These are phyloP conservation scores for Halocynthia aurantium DNA, from an alignment of 23 tunicate genomes.

Conservation along the genomic window DNA sequence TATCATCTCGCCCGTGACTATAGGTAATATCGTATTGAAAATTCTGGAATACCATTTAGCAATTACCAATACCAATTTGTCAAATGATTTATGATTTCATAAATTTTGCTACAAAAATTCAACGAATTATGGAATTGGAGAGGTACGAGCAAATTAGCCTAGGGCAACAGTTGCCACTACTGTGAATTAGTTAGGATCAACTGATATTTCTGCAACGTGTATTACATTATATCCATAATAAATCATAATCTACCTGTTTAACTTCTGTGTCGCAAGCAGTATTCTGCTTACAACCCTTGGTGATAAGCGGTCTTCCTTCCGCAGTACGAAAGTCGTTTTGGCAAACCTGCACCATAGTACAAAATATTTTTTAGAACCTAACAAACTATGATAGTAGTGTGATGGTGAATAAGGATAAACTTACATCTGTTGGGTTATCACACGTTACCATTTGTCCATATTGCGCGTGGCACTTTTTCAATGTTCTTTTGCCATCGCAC, in stretches of 20 bases:
- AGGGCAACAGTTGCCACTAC: too few species aligned
- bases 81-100: too few species aligned
- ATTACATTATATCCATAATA: neutral
- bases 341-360: neutral
- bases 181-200: too few species aligned
- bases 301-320: constrained; percentile 2
- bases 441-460: neutral
- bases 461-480: neutral
- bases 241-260: neutral
- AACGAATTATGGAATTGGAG: too few species aligned
- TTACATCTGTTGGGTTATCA: constrained; percentile 1
- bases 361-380: neutral
- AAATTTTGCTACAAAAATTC: too few species aligned
- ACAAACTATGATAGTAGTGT: too few species aligned
- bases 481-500: constrained; percentile 2
- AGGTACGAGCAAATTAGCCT: too few species aligned
- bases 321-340: neutral
- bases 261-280: neutral
- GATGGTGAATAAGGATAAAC: neutral
- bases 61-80: too few species aligned
- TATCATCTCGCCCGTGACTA: too few species aligned
- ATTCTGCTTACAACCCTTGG: neutral
- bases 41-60: too few species aligned
- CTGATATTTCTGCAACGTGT: too few species aligned
- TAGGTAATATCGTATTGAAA: too few species aligned